phyloP scores from a whole-genome alignment of 2,888 invertebrate genomes.

The Plebejus anna region DNA sequence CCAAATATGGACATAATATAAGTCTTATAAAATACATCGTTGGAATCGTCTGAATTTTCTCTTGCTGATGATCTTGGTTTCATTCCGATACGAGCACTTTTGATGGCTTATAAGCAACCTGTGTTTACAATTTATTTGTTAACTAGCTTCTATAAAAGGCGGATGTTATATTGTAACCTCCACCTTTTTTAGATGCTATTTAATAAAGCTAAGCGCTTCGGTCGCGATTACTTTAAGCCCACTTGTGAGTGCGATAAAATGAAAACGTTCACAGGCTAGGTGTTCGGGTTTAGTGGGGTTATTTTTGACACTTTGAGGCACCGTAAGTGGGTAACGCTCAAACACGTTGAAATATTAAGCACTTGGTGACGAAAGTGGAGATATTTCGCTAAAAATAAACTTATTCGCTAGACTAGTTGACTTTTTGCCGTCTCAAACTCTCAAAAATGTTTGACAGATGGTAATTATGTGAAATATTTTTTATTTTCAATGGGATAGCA shows the following conservation, averaged over 20 bases:
- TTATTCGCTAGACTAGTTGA: background rate
- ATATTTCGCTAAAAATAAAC: constrained; percentile 23
- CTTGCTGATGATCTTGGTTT: no score
- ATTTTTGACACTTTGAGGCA: constrained; percentile 49
- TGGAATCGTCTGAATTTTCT: no score
- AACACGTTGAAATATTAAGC: constrained; percentile 27
- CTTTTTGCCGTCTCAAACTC: background rate
- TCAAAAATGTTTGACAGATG: background rate
- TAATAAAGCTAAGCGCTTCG: background rate
- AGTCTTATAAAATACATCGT: no score
- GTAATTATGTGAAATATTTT: background rate
- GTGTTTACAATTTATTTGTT: no score
- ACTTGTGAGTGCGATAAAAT: constrained; percentile 39
- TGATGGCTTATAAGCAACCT: no score
- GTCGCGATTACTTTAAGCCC: constrained; percentile 26
- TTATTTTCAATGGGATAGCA: background rate
- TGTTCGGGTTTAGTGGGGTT: constrained; percentile 48
- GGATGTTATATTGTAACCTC: no score
- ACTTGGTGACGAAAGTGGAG: constrained; percentile 19
- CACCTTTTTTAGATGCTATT: no score
- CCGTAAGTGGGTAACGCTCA: constrained; percentile 33
- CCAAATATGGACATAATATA: no score
- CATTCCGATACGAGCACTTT: no score
- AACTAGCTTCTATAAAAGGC: no score
- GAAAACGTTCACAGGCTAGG: constrained; percentile 64